Conservation (phyloP, 2,888 invertebrate genomes). For the Willowsia nigromaculata region DNA sequence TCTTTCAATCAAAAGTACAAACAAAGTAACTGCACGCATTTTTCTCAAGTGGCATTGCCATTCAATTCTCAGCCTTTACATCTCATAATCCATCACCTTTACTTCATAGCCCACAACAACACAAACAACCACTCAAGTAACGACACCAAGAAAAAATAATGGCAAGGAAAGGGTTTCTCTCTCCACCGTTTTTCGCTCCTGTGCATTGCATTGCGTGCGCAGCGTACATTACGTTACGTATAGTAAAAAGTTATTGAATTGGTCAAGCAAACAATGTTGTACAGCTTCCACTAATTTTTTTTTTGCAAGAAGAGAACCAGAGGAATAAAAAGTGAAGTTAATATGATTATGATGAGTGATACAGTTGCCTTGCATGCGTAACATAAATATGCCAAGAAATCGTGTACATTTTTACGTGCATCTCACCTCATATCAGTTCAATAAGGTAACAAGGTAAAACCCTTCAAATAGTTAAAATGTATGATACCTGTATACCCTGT, state of each 20-base stretch:
- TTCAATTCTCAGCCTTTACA: not conserved
- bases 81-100: constrained; percentile 8
- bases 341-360: not conserved
- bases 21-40: not conserved
- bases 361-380: constrained; percentile 25
- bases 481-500: not conserved
- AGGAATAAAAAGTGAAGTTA: not conserved
- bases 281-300: not conserved
- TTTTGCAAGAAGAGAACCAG: not conserved
- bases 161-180: constrained; percentile 43
- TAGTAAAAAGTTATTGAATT: too few species aligned
- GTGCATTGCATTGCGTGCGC: not conserved
- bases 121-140: not conserved
- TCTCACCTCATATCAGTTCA: not conserved
- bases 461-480: constrained; percentile 24
- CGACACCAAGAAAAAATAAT: constrained; percentile 8
- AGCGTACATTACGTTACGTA: too few species aligned
- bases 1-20: not conserved
- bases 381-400: constrained; percentile 42
- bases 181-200: not conserved
- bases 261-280: not conserved
- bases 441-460: constrained; percentile 53
- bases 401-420: constrained; percentile 8
- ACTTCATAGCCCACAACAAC: not conserved
- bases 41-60: not conserved